phyloP scores from a whole-genome alignment of 2,797 vertebrate species.

The Syngnathus acus region DNA sequence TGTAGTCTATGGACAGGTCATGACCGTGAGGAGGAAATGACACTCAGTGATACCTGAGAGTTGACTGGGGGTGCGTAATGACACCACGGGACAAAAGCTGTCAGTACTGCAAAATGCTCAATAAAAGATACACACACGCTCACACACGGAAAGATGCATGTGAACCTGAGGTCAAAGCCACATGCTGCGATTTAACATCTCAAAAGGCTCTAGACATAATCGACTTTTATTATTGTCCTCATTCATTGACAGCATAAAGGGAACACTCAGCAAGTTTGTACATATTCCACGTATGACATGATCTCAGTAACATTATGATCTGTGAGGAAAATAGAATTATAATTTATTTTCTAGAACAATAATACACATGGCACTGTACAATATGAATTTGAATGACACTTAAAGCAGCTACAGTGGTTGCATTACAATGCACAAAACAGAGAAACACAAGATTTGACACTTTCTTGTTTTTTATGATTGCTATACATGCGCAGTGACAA shows the following conservation, averaged over 20 bases:
- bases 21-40: not conserved
- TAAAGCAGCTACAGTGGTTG: not conserved
- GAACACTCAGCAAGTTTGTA: conserved; percentile 2
- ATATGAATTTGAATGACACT: conserved; percentile 30
- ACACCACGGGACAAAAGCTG: not conserved
- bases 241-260: not conserved
- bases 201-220: not conserved
- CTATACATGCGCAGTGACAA: no score
- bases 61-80: not conserved
- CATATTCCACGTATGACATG: conserved; percentile 7
- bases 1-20: not conserved
- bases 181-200: not conserved
- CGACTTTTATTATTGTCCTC: conserved; percentile 2
- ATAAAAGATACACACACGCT: conserved; percentile 20
- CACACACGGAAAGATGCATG: not conserved
- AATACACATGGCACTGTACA: conserved; percentile 41
- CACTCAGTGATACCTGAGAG: not conserved
- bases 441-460: not conserved
- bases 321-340: conserved; percentile 57
- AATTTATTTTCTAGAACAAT: conserved; percentile 56
- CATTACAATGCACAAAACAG: no score
- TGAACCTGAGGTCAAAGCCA: not conserved
- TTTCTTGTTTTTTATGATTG: not conserved
- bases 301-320: conserved; percentile 20
- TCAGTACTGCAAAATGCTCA: not conserved